A percentile compares a stretch with the other conserved stretches of the same genome.
Conservation (phyloP, 2,888 invertebrate genomes). For the Melieria omissa region DNA sequence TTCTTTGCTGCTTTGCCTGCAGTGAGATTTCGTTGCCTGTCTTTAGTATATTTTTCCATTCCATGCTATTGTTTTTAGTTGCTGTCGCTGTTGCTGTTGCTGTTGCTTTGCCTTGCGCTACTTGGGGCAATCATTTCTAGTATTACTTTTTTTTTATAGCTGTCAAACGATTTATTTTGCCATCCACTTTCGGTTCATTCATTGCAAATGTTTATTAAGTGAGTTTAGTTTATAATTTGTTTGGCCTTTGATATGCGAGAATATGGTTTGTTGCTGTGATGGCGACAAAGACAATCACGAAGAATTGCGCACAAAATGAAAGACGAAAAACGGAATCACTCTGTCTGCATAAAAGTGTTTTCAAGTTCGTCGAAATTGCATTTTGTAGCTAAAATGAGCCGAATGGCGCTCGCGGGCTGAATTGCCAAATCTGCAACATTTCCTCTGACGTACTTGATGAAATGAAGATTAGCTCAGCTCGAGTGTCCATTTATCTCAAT, state of each 20-base stretch:
- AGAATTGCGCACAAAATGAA: not conserved
- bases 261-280: too few relatives aligned
- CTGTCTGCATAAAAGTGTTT: too few relatives aligned
- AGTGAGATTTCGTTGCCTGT: not conserved
- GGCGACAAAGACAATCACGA: too few relatives aligned
- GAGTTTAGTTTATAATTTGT: constrained; percentile 18
- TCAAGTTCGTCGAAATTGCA: too few relatives aligned
- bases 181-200: constrained; percentile 6
- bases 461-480: too few relatives aligned
- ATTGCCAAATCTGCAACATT: too few relatives aligned
- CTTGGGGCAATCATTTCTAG: constrained; percentile 1
- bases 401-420: too few relatives aligned
- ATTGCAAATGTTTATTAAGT: constrained; percentile 24
- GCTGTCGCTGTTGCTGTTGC: constrained; percentile 6
- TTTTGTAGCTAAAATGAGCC: too few relatives aligned
- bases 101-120: not conserved
- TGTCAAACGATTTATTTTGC: constrained; percentile 5
- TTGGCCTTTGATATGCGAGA: constrained; percentile 15
- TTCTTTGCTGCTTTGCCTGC: constrained; percentile 11
- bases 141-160: not conserved
- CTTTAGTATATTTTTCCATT: not conserved
- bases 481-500: too few relatives aligned
- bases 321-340: not conserved
- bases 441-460: too few relatives aligned
- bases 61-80: constrained; percentile 15